These are phyloP conservation scores for Equus quagga DNA, from an alignment of 2,113 vertebrate species.

Conservation along the genomic window DNA sequence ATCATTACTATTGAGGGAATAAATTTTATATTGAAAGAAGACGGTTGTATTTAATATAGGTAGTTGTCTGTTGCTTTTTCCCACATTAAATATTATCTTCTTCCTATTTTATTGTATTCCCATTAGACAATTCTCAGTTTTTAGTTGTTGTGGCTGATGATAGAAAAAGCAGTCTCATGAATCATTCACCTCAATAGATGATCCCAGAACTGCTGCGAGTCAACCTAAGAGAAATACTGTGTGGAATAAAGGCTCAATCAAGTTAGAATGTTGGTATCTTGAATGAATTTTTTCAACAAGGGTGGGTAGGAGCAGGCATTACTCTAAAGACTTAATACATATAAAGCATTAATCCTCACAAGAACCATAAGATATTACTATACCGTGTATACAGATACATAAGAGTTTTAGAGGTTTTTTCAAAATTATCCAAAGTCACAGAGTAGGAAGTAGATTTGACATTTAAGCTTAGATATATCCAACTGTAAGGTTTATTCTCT, in stretches of 20 bases:
- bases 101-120: background rate
- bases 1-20: background rate
- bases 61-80: background rate
- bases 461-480: background rate
- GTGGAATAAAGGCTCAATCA: background rate
- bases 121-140: background rate
- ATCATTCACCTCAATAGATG: background rate
- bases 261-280: background rate
- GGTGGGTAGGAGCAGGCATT: background rate
- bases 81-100: background rate
- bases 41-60: background rate
- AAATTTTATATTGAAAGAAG: background rate
- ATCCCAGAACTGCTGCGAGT: background rate
- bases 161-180: background rate
- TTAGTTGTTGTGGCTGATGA: background rate
- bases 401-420: background rate
- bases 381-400: background rate
- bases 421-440: background rate
- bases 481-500: background rate
- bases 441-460: background rate
- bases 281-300: background rate
- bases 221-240: background rate
- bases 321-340: background rate
- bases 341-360: background rate
- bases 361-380: background rate